Conservation (phyloP, 2,888 invertebrate species). For the Myopa tessellatipennis region DNA sequence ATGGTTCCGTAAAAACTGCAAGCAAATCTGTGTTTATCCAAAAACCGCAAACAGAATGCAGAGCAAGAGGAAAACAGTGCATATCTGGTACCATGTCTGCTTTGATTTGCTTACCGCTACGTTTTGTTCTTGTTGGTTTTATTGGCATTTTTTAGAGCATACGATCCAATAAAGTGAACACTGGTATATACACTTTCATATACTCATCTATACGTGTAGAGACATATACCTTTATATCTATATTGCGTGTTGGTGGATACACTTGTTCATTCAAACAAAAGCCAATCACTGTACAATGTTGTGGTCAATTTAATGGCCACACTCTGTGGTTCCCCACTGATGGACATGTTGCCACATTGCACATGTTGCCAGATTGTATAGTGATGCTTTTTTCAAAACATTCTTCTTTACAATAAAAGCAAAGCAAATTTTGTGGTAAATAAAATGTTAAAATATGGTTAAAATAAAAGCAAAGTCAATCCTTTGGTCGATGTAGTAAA, state of each 20-base stretch:
- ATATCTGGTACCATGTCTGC: neutral
- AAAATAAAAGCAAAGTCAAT: neutral
- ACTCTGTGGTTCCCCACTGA: neutral
- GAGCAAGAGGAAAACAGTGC: neutral
- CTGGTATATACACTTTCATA: too few relatives aligned
- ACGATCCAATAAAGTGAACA: too few relatives aligned
- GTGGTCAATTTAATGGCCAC: slow-evolving; percentile 46
- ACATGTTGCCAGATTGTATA: neutral
- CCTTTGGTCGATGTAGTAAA: neutral
- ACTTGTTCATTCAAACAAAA: slow-evolving; percentile 15
- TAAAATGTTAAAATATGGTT: neutral
- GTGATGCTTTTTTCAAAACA: too few relatives aligned
- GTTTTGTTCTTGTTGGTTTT: neutral
- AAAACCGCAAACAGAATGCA: slow-evolving; percentile 8
- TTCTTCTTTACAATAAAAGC: too few relatives aligned
- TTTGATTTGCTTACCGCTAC: neutral
- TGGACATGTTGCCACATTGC: neutral
- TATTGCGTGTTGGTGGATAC: neutral
- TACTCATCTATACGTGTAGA: too few relatives aligned
- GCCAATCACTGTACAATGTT: slow-evolving; percentile 32
- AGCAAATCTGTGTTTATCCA: too few relatives aligned
- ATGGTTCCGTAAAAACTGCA: too few relatives aligned
- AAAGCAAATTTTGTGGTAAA: too few relatives aligned
- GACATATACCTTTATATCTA: too few relatives aligned
- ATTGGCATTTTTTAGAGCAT: neutral